Conservation (phyloP, 1,140 invertebrate species). For the Drosophila triauraria region DNA sequence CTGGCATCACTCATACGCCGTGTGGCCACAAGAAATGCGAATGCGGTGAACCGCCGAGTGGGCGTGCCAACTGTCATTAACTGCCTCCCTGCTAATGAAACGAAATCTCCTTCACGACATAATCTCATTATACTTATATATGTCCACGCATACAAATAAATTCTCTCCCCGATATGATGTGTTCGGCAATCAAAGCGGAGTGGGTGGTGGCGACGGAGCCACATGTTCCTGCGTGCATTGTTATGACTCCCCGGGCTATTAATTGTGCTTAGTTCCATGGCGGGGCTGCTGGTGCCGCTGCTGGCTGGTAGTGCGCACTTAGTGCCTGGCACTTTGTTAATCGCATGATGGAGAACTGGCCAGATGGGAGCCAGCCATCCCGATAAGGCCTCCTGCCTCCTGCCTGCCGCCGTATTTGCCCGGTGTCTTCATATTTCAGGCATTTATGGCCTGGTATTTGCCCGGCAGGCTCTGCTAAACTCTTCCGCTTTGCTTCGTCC, state of each 20-base stretch:
- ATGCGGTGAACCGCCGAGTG: slow-evolving; percentile 1
- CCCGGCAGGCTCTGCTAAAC: slow-evolving; percentile 30
- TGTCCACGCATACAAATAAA: slow-evolving; percentile 50
- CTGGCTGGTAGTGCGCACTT: slow-evolving; percentile 46
- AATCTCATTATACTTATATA: slow-evolving; percentile 76
- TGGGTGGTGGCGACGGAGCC: neutral
- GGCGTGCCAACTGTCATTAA: slow-evolving; percentile 21
- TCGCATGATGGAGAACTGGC: slow-evolving; percentile 64
- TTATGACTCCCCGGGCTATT: slow-evolving; percentile 65
- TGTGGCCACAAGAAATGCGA: slow-evolving; percentile 13
- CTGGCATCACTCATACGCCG: slow-evolving; percentile 38
- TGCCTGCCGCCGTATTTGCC: slow-evolving; percentile 26
- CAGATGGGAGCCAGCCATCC: slow-evolving; percentile 29
- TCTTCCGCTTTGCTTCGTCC: slow-evolving; percentile 26
- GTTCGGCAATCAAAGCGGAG: slow-evolving; percentile 27
- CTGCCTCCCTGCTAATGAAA: slow-evolving; percentile 63
- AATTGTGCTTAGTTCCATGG: slow-evolving; percentile 78
- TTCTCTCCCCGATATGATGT: slow-evolving; percentile 38
- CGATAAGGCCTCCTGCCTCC: slow-evolving; percentile 19
- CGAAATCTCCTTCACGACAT: slow-evolving; percentile 66
- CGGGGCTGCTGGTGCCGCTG: slow-evolving; percentile 1
- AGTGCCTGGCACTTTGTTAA: slow-evolving; percentile 78
- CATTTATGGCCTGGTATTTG: slow-evolving; percentile 57
- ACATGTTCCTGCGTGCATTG: slow-evolving; percentile 56
- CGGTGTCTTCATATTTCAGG: slow-evolving; percentile 67